Evolutionary conservation across 2,888 invertebrate species (phyloP).

Genomic region (Sinhomidia bicolor): DNA sequence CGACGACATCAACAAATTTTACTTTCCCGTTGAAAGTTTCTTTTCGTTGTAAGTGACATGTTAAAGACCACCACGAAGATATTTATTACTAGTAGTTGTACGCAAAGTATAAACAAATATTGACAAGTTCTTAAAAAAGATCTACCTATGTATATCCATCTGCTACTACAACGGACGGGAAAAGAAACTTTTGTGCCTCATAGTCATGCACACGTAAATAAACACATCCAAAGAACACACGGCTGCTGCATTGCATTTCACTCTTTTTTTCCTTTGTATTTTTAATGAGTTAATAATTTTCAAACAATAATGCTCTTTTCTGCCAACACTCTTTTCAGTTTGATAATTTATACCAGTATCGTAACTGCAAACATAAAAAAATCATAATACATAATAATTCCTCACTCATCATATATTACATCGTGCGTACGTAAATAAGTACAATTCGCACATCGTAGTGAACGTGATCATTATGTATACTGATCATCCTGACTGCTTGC

Average conservation of each 20-base stretch:
- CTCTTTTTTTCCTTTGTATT: neutral
- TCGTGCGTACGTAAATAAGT: too few relatives aligned
- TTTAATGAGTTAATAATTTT: constrained; percentile 2
- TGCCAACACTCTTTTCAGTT: neutral
- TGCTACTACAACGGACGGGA: too few relatives aligned
- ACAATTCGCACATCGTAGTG: too few relatives aligned
- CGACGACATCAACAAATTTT: too few relatives aligned
- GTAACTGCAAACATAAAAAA: neutral
- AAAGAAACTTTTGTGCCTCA: too few relatives aligned
- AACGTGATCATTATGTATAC: too few relatives aligned
- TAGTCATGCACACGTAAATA: too few relatives aligned
- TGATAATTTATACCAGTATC: neutral
- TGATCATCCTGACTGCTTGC: too few relatives aligned
- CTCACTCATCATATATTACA: neutral
- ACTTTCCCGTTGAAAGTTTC: constrained; percentile 14
- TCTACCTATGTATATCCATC: too few relatives aligned
- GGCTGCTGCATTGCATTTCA: too few relatives aligned
- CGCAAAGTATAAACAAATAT: neutral
- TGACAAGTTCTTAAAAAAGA: too few relatives aligned
- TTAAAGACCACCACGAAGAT: neutral
- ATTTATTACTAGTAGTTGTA: neutral
- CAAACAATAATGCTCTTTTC: neutral
- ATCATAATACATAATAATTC: neutral
- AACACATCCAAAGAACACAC: neutral
- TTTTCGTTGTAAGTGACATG: neutral